Conservation (phyloP, 2,888 invertebrate genomes). For the Euplexia lucipara region DNA sequence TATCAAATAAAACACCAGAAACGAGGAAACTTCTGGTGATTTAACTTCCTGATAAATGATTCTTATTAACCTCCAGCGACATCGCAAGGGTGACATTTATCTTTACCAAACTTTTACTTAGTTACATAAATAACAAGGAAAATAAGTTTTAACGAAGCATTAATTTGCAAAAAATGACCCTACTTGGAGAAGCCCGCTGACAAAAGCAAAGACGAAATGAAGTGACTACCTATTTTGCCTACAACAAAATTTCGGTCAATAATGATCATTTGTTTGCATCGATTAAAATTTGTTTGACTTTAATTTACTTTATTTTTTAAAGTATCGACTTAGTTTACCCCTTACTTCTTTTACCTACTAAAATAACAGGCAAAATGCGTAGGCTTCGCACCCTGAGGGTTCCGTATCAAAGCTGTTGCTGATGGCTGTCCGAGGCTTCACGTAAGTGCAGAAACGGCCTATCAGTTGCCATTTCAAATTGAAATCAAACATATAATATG, state of each 20-base stretch:
- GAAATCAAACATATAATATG: too few species aligned
- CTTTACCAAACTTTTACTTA: constrained; percentile 52
- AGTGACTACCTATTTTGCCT: background rate
- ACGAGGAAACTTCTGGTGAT: constrained; percentile 59
- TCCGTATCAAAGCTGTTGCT: too few species aligned
- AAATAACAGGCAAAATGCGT: too few species aligned
- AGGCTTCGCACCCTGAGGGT: too few species aligned
- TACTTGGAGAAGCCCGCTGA: background rate
- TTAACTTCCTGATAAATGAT: constrained; percentile 63
- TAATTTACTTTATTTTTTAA: background rate
- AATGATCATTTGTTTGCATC: background rate
- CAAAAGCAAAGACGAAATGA: constrained; percentile 1
- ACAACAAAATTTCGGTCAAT: background rate
- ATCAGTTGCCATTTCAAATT: too few species aligned
- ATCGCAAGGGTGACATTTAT: constrained; percentile 54
- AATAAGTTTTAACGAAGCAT: constrained; percentile 34
- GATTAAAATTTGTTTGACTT: background rate
- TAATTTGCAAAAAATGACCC: constrained; percentile 19
- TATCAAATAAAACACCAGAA: constrained; percentile 51
- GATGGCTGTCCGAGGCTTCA: too few species aligned
- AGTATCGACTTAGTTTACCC: background rate
- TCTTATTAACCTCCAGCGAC: constrained; percentile 60
- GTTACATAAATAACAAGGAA: constrained; percentile 30
- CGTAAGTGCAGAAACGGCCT: too few species aligned
- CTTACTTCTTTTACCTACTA: too few species aligned